These are phyloP conservation scores for Leptoclinus maculatus DNA, from an alignment of 2,797 vertebrate genomes.

Conservation along the genomic window DNA sequence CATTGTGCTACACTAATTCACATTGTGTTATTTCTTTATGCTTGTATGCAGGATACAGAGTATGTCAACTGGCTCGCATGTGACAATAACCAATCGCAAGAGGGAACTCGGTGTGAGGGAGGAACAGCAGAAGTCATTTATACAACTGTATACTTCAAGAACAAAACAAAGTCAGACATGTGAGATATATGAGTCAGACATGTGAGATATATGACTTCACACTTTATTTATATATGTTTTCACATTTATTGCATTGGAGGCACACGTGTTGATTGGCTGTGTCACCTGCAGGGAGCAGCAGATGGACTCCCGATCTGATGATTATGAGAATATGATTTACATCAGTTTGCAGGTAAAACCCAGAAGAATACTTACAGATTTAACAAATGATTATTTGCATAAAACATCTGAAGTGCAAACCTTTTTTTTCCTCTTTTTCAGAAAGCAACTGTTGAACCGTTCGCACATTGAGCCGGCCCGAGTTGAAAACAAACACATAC, in stretches of 20 bases:
- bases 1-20: background rate
- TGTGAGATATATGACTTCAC: slow-evolving; percentile 17
- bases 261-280: slow-evolving; percentile 1
- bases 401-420: background rate
- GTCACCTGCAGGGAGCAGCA: slow-evolving; percentile 38
- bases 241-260: slow-evolving; percentile 4
- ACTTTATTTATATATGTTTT: no score
- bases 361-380: background rate
- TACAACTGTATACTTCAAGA: slow-evolving; percentile 2
- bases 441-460: background rate
- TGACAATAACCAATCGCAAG: slow-evolving; percentile 8
- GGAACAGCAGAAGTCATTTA: background rate
- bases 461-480: background rate
- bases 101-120: background rate
- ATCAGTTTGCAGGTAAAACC: slow-evolving; percentile 49
- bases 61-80: slow-evolving; percentile 18
- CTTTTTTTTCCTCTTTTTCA: slow-evolving; percentile 15
- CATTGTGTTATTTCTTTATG: background rate
- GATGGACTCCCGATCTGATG: slow-evolving; percentile 7
- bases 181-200: slow-evolving; percentile 28
- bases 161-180: slow-evolving; percentile 17
- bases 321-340: slow-evolving; percentile 36
- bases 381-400: background rate
- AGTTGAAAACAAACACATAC: background rate
- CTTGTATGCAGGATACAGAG: slow-evolving; percentile 8